Evolutionary conservation across 2,113 vertebrate species (phyloP).

Genomic region (Nicator chloris): DNA sequence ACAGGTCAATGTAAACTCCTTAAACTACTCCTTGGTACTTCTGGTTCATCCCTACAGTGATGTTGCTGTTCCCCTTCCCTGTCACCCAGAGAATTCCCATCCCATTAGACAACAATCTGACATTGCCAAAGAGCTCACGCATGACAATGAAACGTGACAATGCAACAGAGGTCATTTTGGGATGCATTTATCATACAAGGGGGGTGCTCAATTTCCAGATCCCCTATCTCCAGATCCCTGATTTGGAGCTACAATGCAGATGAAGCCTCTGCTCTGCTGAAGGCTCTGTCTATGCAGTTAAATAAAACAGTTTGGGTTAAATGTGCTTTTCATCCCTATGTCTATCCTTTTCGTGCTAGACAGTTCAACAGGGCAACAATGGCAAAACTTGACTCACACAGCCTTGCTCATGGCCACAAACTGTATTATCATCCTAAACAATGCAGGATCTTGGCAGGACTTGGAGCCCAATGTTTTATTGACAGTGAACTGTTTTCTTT

Average conservation of each 20-base stretch:
- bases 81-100: background rate
- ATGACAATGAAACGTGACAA: accelerated
- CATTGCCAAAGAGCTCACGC: background rate
- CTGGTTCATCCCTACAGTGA: background rate
- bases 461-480: background rate
- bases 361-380: background rate
- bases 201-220: background rate
- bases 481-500: background rate
- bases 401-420: background rate
- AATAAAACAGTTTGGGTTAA: background rate
- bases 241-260: background rate
- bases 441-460: background rate
- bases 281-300: background rate
- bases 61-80: background rate
- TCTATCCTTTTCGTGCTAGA: background rate
- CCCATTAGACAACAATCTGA: background rate
- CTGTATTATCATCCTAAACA: background rate
- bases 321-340: background rate
- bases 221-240: background rate
- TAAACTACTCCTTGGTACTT: background rate
- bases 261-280: background rate
- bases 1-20: background rate
- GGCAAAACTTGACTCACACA: background rate
- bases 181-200: background rate
- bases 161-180: background rate